Base-by-base conservation (phyloP, 2,113 vertebrate species). In the Lepidothrix coronata region DNA sequence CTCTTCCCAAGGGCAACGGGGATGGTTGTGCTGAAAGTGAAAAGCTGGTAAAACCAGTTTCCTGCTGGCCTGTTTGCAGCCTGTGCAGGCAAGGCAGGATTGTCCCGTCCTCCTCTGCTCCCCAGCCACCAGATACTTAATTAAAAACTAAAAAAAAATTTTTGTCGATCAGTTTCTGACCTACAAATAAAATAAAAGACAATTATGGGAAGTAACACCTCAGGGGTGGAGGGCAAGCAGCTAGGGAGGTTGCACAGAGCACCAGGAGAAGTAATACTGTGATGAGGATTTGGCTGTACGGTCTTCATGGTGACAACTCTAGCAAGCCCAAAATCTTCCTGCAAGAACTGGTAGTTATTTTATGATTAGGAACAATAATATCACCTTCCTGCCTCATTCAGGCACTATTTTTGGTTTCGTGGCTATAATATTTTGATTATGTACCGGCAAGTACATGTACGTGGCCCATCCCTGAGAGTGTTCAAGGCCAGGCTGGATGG, bases 401-500 rank as follows among this genome's bases (percentile, higher is more conserved):
- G 41, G 35, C 37, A 5, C 37, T 48, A 39, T 4, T 25, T 71
- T 19, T 33, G 23, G 6, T 70, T 80, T 43, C 6, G 0, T 5
- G 28, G 48, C 76, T n/a, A 0, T 59, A 16, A 21, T 15, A 2
- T 11, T 48, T 74, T 33, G 52, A 3, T 33, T 8, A 1, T 7
- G 0, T 2, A n/a, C 37, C 2, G 8, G 2, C 0, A 1, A 2
- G 20, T 13, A 3, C 10, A 24, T 2, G 3, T 24, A 5, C 0
- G 1, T 54, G 25, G 39, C 30, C 46, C 39, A 11, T 55, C 30
- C 21, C n/a, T 48, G 62, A 39, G 24, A 55, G n/a, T 6, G 27
- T 31, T 55, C 20, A 9, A 27, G 24, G 46, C 41, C 46, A 5
- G 71, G n/a, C 63, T 54, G 62, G 39, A 48, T 25, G n/a, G 28